Evolutionary conservation across 2,888 invertebrate genomes (phyloP).

Genomic region (Julus scanicus): DNA sequence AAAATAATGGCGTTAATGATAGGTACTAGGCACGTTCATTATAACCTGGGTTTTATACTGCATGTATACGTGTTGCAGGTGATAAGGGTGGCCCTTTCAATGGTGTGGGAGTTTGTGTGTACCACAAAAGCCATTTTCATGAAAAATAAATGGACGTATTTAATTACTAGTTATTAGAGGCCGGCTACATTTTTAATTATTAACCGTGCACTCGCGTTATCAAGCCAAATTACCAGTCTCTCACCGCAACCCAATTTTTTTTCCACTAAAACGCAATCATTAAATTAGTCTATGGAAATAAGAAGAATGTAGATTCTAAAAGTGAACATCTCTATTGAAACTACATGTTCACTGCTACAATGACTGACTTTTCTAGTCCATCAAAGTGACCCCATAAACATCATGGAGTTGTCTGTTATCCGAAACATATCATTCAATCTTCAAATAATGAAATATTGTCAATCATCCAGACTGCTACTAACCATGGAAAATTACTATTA

Average conservation of each 20-base stretch:
- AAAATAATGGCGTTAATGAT: conserved; percentile 22
- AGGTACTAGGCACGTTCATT: conserved; percentile 17
- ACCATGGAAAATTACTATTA: too few species aligned
- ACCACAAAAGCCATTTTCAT: conserved; percentile 2
- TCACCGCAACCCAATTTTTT: background rate
- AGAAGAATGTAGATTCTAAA: background rate
- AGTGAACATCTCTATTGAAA: too few species aligned
- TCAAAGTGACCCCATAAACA: too few species aligned
- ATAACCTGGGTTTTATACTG: background rate
- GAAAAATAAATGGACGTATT: conserved; percentile 26
- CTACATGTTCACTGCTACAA: too few species aligned
- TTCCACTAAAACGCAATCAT: background rate
- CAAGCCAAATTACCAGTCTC: background rate
- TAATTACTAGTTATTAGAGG: conserved; percentile 40
- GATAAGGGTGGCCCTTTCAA: conserved; percentile 7
- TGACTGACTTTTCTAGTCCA: too few species aligned
- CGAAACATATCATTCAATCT: too few species aligned
- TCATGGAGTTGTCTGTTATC: too few species aligned
- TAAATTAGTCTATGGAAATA: too few species aligned
- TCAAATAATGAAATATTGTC: too few species aligned
- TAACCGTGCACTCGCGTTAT: conserved; percentile 8
- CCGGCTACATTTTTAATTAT: background rate
- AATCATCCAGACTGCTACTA: too few species aligned
- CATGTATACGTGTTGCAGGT: conserved; percentile 4
- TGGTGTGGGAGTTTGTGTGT: background rate